Evolutionary conservation across 2,888 invertebrate species (phyloP).

Genomic region (Calameuta filiformis): DNA sequence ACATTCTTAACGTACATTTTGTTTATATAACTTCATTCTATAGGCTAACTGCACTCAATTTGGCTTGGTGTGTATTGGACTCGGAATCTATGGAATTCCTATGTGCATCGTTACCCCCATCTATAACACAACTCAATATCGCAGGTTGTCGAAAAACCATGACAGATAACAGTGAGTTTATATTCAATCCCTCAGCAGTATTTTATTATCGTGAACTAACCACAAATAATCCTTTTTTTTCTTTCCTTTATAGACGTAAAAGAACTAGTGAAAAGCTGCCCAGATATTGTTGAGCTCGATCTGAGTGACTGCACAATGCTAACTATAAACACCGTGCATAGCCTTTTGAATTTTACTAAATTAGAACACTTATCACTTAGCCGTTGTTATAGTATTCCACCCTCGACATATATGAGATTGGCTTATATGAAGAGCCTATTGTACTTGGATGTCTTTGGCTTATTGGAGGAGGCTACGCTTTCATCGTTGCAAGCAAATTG

Average conservation of each 20-base stretch:
- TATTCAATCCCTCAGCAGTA: slow-evolving; percentile 16
- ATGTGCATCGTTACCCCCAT: slow-evolving; percentile 72
- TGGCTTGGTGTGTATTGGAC: slow-evolving; percentile 83
- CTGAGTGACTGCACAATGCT: slow-evolving; percentile 87
- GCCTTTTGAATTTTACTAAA: slow-evolving; percentile 70
- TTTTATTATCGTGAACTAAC: background rate
- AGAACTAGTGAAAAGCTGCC: slow-evolving; percentile 74
- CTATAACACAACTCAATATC: slow-evolving; percentile 80
- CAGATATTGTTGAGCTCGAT: slow-evolving; percentile 84
- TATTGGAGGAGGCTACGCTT: slow-evolving; percentile 72
- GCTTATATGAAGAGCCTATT: slow-evolving; percentile 74
- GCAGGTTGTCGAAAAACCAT: slow-evolving; percentile 84
- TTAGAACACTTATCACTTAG: slow-evolving; percentile 83
- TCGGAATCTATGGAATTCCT: slow-evolving; percentile 72
- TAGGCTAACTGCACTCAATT: slow-evolving; percentile 78
- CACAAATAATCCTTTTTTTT: slow-evolving; percentile 16
- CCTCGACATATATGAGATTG: slow-evolving; percentile 74
- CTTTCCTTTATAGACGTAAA: slow-evolving; percentile 73
- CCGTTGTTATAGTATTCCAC: slow-evolving; percentile 83
- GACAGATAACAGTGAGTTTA: slow-evolving; percentile 77
- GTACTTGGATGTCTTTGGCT: slow-evolving; percentile 86
- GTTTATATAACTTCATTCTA: slow-evolving; percentile 37
- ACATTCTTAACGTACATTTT: background rate
- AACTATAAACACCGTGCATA: slow-evolving; percentile 71
- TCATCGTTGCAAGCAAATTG: slow-evolving; percentile 68